Evolutionary conservation across 2,888 invertebrate species (phyloP).

Genomic region (Tholera decimalis): DNA sequence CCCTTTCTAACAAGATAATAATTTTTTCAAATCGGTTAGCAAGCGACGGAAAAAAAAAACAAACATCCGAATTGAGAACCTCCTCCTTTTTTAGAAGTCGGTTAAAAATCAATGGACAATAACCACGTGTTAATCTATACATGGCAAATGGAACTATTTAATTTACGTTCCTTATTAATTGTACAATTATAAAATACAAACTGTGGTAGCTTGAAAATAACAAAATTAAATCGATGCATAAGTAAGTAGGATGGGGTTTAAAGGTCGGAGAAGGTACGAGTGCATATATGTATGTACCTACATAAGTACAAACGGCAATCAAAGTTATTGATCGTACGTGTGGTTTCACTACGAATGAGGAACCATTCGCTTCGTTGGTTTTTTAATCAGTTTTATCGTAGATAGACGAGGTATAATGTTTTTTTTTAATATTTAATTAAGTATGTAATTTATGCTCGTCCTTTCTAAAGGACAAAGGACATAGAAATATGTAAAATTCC

Average conservation of each 20-base stretch:
- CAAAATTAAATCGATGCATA: conserved; percentile 44
- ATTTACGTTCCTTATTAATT: conserved; percentile 6
- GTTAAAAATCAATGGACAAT: conserved; percentile 9
- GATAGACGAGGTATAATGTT: background rate
- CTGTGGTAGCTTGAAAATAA: conserved; percentile 29
- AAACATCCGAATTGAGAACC: too few species aligned
- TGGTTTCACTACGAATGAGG: conserved; percentile 17
- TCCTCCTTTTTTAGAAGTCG: too few species aligned
- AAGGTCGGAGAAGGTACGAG: conserved; percentile 35
- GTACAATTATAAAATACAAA: conserved; percentile 34
- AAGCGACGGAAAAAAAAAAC: too few species aligned
- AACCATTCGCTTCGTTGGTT: conserved; percentile 5
- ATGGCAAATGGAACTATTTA: conserved; percentile 19
- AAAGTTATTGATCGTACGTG: conserved; percentile 39
- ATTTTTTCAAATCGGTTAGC: too few species aligned
- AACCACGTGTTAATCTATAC: conserved; percentile 17
- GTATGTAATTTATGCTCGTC: background rate
- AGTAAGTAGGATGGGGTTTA: conserved; percentile 24
- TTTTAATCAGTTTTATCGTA: conserved; percentile 16
- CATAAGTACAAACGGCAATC: conserved; percentile 17
- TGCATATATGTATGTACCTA: too few species aligned
- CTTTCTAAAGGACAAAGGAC: background rate
- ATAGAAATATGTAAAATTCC: too few species aligned
- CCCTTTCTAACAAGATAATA: too few species aligned
- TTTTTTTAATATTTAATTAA: too few species aligned